These are phyloP conservation scores for Rhysida immarginata DNA, from an alignment of 1,140 invertebrate species.

Conservation along the genomic window DNA sequence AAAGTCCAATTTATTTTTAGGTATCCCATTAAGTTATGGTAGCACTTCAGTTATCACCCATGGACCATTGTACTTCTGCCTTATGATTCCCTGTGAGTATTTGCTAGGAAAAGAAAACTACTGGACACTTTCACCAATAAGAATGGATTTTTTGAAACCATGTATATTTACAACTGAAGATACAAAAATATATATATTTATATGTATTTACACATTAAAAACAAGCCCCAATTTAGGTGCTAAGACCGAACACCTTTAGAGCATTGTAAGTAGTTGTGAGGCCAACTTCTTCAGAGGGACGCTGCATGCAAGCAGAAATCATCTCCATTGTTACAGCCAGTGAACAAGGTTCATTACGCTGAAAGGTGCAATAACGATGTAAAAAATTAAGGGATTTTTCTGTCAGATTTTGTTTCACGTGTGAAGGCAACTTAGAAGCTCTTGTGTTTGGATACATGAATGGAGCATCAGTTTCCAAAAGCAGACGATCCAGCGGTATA, in stretches of 20 bases:
- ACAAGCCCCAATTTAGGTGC: no score
- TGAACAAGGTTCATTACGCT: constrained; percentile 89
- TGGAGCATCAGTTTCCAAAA: constrained; percentile 85
- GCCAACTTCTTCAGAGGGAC: constrained; percentile 75
- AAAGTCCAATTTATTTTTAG: no score
- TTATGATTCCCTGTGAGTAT: no score
- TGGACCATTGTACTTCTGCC: no score
- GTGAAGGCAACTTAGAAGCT: constrained; percentile 71
- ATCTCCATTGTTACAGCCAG: constrained; percentile 84
- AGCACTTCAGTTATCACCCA: no score
- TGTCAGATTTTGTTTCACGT: constrained; percentile 71
- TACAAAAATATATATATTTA: no score
- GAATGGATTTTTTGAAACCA: no score
- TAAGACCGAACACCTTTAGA: constrained; percentile 76
- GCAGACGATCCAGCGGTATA: constrained; percentile 62
- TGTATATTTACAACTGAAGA: no score
- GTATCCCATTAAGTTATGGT: no score
- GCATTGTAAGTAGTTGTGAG: constrained; percentile 85
- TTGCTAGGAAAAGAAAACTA: no score
- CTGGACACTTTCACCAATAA: no score
- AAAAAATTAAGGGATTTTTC: constrained; percentile 53
- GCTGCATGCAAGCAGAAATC: constrained; percentile 75
- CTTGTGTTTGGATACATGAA: constrained; percentile 93
- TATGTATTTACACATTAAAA: no score
- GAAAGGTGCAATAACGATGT: constrained; percentile 77